Conservation (phyloP, 2,113 vertebrate species). For the Ammospiza caudacuta region DNA sequence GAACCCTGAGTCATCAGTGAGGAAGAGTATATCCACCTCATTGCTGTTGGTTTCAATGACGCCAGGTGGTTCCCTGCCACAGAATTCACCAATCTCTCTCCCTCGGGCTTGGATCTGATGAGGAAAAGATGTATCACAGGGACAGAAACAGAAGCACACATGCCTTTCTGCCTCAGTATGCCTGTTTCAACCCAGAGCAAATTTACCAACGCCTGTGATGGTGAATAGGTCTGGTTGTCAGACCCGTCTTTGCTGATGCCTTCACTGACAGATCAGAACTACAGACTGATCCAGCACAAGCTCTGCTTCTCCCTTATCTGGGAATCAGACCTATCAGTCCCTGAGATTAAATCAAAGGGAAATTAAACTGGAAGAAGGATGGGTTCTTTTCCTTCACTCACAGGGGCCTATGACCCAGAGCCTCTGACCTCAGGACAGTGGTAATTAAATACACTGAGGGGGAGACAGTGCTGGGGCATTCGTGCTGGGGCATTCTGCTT, state of each 20-base stretch:
- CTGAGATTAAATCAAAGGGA: neutral
- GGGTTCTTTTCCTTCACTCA: neutral
- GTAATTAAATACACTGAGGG: neutral
- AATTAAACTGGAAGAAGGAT: neutral
- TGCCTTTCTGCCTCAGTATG: neutral
- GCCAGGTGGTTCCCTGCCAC: constrained; percentile 69
- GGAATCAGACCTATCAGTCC: neutral
- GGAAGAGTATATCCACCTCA: constrained; percentile 76
- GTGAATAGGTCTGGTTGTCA: neutral
- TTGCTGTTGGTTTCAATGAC: constrained; percentile 74
- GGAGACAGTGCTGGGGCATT: neutral
- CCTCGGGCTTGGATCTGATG: constrained; percentile 69
- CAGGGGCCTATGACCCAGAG: neutral
- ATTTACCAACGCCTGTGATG: neutral
- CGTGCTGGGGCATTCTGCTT: neutral
- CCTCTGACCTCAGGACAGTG: neutral
- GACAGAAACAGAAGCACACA: neutral
- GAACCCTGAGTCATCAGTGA: constrained; percentile 79
- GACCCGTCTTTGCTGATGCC: neutral
- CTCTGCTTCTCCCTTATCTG: neutral
- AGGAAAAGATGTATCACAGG: neutral
- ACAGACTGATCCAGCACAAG: neutral
- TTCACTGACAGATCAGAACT: neutral
- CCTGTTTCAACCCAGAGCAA: neutral
- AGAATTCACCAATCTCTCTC: constrained; percentile 69